Percentiles rank a stretch among this genome's conserved stretches.
Conservation (phyloP, 2,113 vertebrate genomes). For the Sprattus sprattus region DNA sequence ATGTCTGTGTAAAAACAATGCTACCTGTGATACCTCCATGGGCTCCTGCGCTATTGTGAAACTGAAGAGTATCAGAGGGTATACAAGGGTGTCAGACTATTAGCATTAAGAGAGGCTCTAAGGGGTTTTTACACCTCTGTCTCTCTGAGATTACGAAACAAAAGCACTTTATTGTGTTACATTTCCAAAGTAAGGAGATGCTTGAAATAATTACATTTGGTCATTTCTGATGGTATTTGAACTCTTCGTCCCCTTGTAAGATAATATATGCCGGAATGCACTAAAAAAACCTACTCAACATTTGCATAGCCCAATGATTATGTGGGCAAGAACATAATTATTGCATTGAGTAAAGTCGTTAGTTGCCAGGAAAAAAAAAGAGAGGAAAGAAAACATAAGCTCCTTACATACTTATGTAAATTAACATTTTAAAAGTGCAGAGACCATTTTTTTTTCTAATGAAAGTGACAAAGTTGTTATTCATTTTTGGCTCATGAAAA, state of each 20-base stretch:
- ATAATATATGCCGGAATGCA: conserved; percentile 12
- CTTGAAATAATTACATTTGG: background rate
- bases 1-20: background rate
- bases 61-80: background rate
- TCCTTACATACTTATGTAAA: conserved; percentile 73
- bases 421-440: conserved; percentile 55
- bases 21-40: too few relatives aligned
- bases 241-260: background rate
- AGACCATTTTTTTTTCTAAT: conserved; percentile 44
- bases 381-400: conserved; percentile 58
- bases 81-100: background rate
- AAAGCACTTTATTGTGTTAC: background rate
- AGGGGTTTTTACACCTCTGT: background rate
- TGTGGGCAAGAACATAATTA: conserved; percentile 59
- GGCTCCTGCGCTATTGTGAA: background rate
- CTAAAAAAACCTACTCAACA: background rate
- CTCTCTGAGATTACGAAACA: background rate
- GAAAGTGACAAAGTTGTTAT: conserved; percentile 58
- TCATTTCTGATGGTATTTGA: conserved; percentile 19
- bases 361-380: conserved; percentile 30
- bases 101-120: background rate
- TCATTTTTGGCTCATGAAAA: conserved; percentile 54
- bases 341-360: conserved; percentile 58
- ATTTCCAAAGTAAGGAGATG: background rate
- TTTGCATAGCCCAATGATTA: conserved; percentile 49